These are phyloP conservation scores for Perdita meconis DNA, from an alignment of 2,888 invertebrate genomes.

Conservation along the genomic window DNA sequence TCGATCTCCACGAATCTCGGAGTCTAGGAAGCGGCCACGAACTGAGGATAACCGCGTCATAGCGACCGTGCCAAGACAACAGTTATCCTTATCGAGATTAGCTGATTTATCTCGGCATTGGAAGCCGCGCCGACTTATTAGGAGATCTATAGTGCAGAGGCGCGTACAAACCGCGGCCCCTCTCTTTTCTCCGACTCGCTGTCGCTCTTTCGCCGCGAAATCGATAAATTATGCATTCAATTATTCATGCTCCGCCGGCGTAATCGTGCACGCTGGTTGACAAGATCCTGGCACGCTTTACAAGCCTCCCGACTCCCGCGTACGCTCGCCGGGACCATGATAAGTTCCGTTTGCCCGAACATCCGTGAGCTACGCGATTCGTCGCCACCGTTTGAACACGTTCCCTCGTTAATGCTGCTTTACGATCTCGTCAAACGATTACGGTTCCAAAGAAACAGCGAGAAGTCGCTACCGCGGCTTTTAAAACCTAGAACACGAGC, in stretches of 20 bases:
- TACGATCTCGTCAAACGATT: neutral
- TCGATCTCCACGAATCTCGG: neutral
- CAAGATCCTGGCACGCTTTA: conserved; percentile 76
- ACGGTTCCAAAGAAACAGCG: too few relatives aligned
- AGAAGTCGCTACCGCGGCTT: neutral
- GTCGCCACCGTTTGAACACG: neutral
- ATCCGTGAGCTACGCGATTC: conserved; percentile 20
- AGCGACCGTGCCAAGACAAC: conserved; percentile 61
- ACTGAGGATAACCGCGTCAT: conserved; percentile 41
- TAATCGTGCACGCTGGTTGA: conserved; percentile 80
- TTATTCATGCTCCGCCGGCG: conserved; percentile 80
- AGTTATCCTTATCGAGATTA: conserved; percentile 75
- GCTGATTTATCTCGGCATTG: conserved; percentile 73
- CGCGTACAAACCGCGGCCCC: conserved; percentile 32
- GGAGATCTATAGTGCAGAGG: conserved; percentile 61
- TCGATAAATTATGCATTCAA: conserved; percentile 81
- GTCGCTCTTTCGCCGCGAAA: conserved; percentile 68
- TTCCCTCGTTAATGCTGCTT: neutral
- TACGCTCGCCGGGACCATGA: conserved; percentile 46
- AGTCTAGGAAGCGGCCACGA: neutral
- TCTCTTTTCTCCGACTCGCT: conserved; percentile 33
- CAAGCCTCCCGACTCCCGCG: conserved; percentile 52
- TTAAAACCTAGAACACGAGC: too few relatives aligned
- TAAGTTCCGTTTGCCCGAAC: conserved; percentile 55
- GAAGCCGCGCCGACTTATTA: conserved; percentile 72